Evolutionary conservation across 2,797 vertebrate genomes (phyloP).

Genomic region (Podargus strigoides): DNA sequence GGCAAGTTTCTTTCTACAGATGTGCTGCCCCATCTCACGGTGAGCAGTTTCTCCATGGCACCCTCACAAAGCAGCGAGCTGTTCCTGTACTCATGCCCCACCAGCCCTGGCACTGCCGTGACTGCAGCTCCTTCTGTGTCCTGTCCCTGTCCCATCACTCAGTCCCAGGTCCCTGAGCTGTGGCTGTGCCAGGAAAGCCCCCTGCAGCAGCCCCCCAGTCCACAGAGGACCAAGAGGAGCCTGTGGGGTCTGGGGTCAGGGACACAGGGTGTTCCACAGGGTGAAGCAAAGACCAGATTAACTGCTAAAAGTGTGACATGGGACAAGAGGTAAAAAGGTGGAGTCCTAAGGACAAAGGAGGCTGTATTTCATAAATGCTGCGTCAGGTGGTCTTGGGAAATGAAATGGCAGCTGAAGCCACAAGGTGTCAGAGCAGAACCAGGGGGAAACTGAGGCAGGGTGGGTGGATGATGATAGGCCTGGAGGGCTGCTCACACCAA

Average conservation of each 20-base stretch:
- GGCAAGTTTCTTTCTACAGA: neutral
- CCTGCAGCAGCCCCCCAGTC: neutral
- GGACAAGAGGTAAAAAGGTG: neutral
- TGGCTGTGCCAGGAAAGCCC: neutral
- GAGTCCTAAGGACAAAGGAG: neutral
- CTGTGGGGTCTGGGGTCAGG: neutral
- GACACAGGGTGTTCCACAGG: fast-evolving
- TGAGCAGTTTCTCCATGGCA: fast-evolving
- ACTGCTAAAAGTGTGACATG: neutral
- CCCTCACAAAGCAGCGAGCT: fast-evolving
- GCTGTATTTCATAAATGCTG: neutral
- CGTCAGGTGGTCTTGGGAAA: neutral
- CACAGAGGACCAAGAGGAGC: no score
- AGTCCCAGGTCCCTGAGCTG: neutral
- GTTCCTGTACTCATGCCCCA: fast-evolving
- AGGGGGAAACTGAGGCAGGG: neutral
- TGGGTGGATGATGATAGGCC: neutral
- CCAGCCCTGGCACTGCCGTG: fast-evolving
- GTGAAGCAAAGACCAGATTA: no score
- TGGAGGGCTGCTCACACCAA: neutral
- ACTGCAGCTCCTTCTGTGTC: neutral
- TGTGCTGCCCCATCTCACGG: neutral
- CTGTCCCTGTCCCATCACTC: neutral
- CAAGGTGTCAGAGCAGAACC: fast-evolving
- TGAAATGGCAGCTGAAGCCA: neutral